Evolutionary conservation across 2,113 vertebrate genomes (phyloP), one percentile per base, ranked within the genome.

Genomic region (Athene noctua): DNA sequence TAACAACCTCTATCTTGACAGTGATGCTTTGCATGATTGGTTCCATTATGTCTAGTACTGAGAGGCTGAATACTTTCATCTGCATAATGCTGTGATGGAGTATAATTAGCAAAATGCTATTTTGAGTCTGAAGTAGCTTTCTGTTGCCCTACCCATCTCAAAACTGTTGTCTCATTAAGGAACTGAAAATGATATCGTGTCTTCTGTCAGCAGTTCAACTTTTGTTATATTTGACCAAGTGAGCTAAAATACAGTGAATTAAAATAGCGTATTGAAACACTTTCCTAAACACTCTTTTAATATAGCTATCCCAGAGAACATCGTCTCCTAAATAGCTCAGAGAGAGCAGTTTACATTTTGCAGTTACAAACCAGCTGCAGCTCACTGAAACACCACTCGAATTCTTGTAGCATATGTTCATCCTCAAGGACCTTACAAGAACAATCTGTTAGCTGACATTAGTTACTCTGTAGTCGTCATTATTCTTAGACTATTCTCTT

Each of bases 81-180:
- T 94, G 82, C 86, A 88, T 97, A 94, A 92, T 92, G 21, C 66
- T 91, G 58, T 79, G 87, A 91, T 86, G 61, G 36, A 91, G 20
- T 73, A 88, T 94, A 92, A 95, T 94, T 95, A 96, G 68, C 72
- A 96, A 94, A 95, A 63, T 82, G 68, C 25, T 93, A 77, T 87
- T 91, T 88, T 95, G 80, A 91, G 72, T 80, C 59, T 93, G 71
- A 82, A 90, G 75, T 83, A 90, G 54, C 38, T 92, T 93, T 89
- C 70, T 88, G 40, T 92, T 94, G 79, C 34, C 61, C 72, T 78
- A 71, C n/a, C 52, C 70, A 58, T 90, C 67, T 87, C 44, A 86
- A 85, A 94, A 79, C 30, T 92, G 34, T 74, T 88, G 74, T 83
- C 47, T 94, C 17, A 75, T 67, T 90, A 78, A 80, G 73, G 38